phyloP scores from a whole-genome alignment of 2,797 vertebrate genomes.

The Gadopsis marmoratus region DNA sequence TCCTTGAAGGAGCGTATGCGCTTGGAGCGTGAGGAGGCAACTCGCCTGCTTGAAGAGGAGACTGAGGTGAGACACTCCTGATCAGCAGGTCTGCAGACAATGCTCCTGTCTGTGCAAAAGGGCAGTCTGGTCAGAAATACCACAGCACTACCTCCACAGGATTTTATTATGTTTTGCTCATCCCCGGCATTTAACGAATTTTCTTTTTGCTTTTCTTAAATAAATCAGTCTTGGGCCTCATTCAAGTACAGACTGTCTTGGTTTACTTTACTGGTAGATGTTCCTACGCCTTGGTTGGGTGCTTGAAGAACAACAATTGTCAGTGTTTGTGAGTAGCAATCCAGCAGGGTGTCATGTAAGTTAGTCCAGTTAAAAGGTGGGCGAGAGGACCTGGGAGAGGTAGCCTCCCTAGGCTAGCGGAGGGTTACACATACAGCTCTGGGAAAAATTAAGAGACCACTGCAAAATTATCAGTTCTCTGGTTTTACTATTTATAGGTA shows the following conservation, averaged over 20 bases:
- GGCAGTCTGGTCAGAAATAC: slow-evolving; percentile 28
- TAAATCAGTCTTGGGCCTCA: not conserved
- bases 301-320: not conserved
- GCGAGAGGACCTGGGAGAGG: not conserved
- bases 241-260: not conserved
- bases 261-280: not conserved
- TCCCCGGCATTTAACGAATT: not conserved
- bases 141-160: slow-evolving; percentile 14
- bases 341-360: not conserved
- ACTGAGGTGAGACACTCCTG: slow-evolving; percentile 89
- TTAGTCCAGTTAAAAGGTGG: not conserved
- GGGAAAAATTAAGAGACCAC: too few species aligned
- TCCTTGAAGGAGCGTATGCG: slow-evolving; percentile 91
- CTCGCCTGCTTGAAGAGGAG: slow-evolving; percentile 90
- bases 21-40: slow-evolving; percentile 92
- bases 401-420: too few species aligned
- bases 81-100: slow-evolving; percentile 49
- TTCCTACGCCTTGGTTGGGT: not conserved
- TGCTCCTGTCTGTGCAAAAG: slow-evolving; percentile 32
- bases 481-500: too few species aligned
- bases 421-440: too few species aligned
- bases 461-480: too few species aligned
- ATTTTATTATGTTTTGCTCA: not conserved
- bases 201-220: not conserved
- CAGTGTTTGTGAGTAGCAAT: not conserved